phyloP scores from a whole-genome alignment of 2,113 vertebrate species.

The Paramisgurnus dabryanus region DNA sequence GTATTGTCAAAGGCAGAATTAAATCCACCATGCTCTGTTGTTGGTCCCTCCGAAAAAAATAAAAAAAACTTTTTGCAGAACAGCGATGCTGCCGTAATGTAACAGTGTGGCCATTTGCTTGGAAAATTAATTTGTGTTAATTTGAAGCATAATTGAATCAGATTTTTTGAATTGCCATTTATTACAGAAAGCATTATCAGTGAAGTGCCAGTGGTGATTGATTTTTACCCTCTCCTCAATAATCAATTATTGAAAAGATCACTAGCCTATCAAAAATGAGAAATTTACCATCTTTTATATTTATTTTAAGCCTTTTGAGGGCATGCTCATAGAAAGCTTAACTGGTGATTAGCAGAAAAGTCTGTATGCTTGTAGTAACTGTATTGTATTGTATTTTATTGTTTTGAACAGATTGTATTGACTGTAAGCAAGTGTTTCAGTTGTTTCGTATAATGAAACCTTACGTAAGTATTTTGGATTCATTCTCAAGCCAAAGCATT shows the following conservation, averaged over 20 bases:
- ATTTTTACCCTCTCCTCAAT: constrained; percentile 44
- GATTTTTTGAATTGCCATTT: constrained; percentile 41
- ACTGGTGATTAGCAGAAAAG: no score
- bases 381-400: no score
- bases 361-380: no score
- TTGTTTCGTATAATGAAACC: no score
- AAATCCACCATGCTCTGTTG: constrained; percentile 19
- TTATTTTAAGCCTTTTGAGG: no score
- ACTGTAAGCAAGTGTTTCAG: no score
- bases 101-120: constrained; percentile 22
- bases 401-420: no score
- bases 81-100: background rate
- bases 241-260: constrained; percentile 55
- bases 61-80: background rate
- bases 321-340: background rate
- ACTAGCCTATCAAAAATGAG: background rate
- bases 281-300: no score
- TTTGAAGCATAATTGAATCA: constrained; percentile 35
- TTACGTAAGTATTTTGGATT: constrained; percentile 20
- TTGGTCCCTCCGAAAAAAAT: background rate
- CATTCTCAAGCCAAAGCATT: constrained; percentile 7
- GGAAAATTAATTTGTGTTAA: constrained; percentile 39
- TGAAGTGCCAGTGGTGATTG: constrained; percentile 36
- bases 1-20: constrained; percentile 13
- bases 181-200: constrained; percentile 43